phyloP scores from a whole-genome alignment of 2,797 vertebrate species.

The Enteromius anoplus region DNA sequence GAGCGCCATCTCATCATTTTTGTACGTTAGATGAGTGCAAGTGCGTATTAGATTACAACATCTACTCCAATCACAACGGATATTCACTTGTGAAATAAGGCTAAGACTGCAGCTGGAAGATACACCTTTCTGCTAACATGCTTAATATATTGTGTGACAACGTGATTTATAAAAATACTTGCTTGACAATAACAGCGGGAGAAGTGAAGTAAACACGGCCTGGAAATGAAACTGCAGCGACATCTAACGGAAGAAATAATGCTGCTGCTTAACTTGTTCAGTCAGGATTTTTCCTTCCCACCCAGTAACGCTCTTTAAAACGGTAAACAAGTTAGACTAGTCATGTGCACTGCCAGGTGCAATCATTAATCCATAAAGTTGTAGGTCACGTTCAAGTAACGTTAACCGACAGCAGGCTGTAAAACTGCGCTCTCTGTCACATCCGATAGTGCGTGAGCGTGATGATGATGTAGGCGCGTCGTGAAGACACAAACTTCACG shows the following conservation, averaged over 20 bases:
- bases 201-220: neutral
- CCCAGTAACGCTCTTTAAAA: neutral
- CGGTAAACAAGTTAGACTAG: neutral
- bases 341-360: neutral
- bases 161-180: neutral
- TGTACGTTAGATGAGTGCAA: neutral
- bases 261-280: neutral
- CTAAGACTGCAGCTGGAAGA: neutral
- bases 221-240: neutral
- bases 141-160: neutral
- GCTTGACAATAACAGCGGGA: neutral
- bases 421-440: neutral
- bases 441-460: neutral
- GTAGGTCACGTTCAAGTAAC: neutral
- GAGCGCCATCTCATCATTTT: neutral
- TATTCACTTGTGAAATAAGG: neutral
- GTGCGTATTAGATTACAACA: neutral
- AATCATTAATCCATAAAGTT: neutral
- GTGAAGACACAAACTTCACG: neutral
- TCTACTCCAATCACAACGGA: neutral
- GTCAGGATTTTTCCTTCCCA: neutral
- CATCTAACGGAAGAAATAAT: neutral
- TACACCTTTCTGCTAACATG: neutral
- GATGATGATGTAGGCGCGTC: neutral
- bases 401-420: neutral